phyloP scores from a whole-genome alignment of 2,888 invertebrate genomes.

The Sinodicranocentrus sp. region DNA sequence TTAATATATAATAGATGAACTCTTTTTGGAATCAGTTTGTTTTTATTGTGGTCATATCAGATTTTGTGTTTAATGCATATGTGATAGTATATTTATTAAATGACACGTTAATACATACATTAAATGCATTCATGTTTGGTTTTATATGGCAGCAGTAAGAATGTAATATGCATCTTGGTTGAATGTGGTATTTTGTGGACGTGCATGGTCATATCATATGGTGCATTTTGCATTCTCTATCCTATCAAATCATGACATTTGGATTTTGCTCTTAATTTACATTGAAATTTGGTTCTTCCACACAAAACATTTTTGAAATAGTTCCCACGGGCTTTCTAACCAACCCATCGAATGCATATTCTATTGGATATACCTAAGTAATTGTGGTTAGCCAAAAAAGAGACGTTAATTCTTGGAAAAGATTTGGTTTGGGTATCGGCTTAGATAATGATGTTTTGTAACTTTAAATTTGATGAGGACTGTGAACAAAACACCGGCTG shows the following conservation, averaged over 20 bases:
- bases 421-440: constrained; percentile 4
- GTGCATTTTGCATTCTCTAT: background rate
- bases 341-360: background rate
- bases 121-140: too few species aligned
- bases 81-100: too few species aligned
- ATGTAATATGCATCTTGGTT: too few species aligned
- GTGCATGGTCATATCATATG: background rate
- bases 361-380: too few species aligned
- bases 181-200: constrained; percentile 1
- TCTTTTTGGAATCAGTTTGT: background rate
- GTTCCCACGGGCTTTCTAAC: constrained; percentile 12
- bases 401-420: constrained; percentile 5
- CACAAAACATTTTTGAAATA: background rate
- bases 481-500: too few species aligned
- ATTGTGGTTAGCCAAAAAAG: constrained; percentile 8
- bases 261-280: constrained; percentile 19
- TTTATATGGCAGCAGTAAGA: too few species aligned
- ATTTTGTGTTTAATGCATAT: background rate
- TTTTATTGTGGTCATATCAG: constrained; percentile 1
- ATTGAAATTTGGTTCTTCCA: background rate
- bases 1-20: background rate
- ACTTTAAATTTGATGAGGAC: too few species aligned
- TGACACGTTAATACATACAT: too few species aligned
- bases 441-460: background rate
- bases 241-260: constrained; percentile 14